Conservation (phyloP, 2,888 invertebrate genomes). For the Drosophila sordidapex region DNA sequence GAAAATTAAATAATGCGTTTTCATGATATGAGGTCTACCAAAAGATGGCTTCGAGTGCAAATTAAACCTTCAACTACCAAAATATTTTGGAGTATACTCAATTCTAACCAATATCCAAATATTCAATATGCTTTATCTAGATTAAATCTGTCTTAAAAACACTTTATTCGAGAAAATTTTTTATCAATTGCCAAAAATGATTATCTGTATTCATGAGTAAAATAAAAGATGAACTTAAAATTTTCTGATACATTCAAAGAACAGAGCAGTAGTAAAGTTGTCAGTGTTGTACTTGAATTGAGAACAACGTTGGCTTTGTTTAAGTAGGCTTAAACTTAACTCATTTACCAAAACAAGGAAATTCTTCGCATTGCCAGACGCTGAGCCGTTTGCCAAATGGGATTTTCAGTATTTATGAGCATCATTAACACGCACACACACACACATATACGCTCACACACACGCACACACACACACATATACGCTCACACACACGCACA, state of each 20-base stretch:
- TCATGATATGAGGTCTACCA: background rate
- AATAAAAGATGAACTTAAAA: background rate
- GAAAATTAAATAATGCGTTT: background rate
- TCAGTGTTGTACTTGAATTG: background rate
- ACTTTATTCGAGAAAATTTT: too few relatives aligned
- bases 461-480: background rate
- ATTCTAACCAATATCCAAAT: background rate
- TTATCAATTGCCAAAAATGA: background rate
- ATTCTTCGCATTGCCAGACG: background rate
- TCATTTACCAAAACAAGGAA: slow-evolving; percentile 8
- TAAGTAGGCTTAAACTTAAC: slow-evolving; percentile 5
- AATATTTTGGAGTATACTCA: background rate
- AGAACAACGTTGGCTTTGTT: background rate
- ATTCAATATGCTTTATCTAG: background rate
- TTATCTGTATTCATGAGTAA: background rate
- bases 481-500: too few relatives aligned
- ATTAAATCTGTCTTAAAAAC: background rate
- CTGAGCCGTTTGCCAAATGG: slow-evolving; percentile 1
- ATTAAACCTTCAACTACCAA: background rate
- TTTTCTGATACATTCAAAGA: background rate
- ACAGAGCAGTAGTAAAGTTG: background rate
- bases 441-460: too few relatives aligned
- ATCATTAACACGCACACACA: slow-evolving; percentile 30
- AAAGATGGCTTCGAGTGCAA: background rate
- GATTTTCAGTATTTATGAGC: slow-evolving; percentile 56